Conservation (phyloP, 2,888 invertebrate species). For the Cenopis cana region DNA sequence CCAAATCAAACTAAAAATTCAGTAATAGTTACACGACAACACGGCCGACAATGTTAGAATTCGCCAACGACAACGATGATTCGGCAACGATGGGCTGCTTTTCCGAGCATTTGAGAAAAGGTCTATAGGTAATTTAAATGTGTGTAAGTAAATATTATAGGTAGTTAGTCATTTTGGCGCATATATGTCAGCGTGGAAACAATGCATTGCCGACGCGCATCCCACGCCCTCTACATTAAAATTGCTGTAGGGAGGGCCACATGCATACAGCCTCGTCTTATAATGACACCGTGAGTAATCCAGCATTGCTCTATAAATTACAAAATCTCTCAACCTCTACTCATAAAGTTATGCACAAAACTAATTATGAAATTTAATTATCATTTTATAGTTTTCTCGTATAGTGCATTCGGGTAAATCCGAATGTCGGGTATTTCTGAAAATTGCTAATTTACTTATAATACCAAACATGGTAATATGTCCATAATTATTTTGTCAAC, state of each 20-base stretch:
- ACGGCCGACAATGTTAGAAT: no score
- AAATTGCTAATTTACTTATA: no score
- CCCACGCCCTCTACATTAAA: slow-evolving; percentile 37
- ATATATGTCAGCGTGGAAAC: background rate
- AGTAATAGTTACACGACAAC: no score
- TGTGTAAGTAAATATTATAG: background rate
- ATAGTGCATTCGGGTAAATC: no score
- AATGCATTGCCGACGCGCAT: slow-evolving; percentile 39
- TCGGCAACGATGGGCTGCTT: no score
- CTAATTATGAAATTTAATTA: background rate
- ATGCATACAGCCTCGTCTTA: slow-evolving; percentile 32
- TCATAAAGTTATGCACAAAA: background rate
- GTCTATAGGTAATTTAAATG: no score
- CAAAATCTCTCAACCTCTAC: background rate
- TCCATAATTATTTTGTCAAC: no score
- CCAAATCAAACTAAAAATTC: no score
- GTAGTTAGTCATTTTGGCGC: background rate
- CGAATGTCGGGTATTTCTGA: no score
- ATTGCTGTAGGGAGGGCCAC: slow-evolving; percentile 37
- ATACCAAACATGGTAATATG: no score
- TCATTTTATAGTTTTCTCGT: background rate
- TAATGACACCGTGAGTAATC: slow-evolving; percentile 21
- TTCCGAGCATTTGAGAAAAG: no score
- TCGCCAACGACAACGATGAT: no score
- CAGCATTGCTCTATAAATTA: slow-evolving; percentile 5